Evolutionary conservation across 1,140 invertebrate species (phyloP).

Genomic region (Scylla paramamosain): DNA sequence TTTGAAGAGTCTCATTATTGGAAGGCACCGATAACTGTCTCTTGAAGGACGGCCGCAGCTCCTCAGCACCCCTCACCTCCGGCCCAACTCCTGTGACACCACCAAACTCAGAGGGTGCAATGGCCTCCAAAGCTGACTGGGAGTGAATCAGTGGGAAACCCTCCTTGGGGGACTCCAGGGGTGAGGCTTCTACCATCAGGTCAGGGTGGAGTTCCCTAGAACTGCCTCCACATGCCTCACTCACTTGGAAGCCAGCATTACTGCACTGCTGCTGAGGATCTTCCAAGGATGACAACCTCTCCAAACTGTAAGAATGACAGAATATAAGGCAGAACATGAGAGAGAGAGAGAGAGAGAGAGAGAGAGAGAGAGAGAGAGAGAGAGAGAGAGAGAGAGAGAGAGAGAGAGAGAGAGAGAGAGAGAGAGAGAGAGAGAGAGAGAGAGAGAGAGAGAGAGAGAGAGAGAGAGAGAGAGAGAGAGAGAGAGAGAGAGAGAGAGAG

Average conservation of each 20-base stretch:
- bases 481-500: background rate
- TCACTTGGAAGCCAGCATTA: background rate
- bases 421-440: background rate
- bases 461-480: background rate
- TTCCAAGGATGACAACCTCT: background rate
- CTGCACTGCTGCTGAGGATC: background rate
- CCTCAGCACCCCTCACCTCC: background rate
- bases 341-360: background rate
- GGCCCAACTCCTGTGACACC: background rate
- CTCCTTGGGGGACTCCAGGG: background rate
- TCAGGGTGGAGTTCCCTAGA: background rate
- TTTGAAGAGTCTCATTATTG: constrained; percentile 39
- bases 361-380: background rate
- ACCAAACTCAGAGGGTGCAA: background rate
- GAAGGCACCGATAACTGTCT: constrained; percentile 38
- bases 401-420: background rate
- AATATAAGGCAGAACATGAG: background rate
- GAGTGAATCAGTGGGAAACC: background rate
- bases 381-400: background rate
- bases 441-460: background rate
- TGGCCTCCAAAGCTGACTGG: background rate
- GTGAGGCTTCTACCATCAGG: background rate
- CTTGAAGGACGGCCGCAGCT: background rate
- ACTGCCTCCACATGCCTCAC: background rate
- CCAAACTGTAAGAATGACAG: background rate